Percentiles rank a stretch among this genome's conserved stretches.
These are phyloP conservation scores for Peromyscus attwateri DNA, from an alignment of 2,797 vertebrate species.

Conservation along the genomic window DNA sequence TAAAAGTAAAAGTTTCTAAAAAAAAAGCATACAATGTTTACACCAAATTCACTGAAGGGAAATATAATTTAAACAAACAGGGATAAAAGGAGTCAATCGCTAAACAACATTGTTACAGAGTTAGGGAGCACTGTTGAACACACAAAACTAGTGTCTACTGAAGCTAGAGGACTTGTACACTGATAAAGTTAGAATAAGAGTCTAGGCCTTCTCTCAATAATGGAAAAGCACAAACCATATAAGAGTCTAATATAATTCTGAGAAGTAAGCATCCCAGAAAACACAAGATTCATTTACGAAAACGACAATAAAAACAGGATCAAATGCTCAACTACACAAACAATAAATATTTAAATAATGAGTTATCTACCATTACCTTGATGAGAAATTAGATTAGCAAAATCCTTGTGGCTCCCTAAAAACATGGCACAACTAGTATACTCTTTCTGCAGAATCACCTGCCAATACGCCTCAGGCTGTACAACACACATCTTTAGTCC, in stretches of 20 bases:
- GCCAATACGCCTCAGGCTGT: background rate
- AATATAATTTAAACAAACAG: background rate
- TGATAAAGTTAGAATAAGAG: background rate
- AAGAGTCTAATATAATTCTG: background rate
- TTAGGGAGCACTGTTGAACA: background rate
- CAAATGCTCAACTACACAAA: background rate
- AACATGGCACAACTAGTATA: background rate
- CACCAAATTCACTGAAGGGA: background rate
- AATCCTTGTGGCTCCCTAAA: background rate
- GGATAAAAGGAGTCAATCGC: background rate
- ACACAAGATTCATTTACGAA: background rate
- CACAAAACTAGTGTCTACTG: background rate
- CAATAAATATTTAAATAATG: slow-evolving; percentile 5
- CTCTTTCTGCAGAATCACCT: background rate
- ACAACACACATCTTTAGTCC: background rate
- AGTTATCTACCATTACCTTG: slow-evolving; percentile 16
- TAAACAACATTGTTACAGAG: background rate
- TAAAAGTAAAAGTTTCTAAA: background rate
- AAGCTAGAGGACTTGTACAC: background rate
- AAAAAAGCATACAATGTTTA: slow-evolving; percentile 2
- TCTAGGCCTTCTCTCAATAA: background rate
- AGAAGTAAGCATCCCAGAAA: background rate
- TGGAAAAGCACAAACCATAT: background rate
- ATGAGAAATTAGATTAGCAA: background rate
- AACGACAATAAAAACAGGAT: background rate